Evolutionary conservation across 2,113 vertebrate species (phyloP), one percentile per base, ranked within the genome.

Genomic region (Arothron firmamentum): DNA sequence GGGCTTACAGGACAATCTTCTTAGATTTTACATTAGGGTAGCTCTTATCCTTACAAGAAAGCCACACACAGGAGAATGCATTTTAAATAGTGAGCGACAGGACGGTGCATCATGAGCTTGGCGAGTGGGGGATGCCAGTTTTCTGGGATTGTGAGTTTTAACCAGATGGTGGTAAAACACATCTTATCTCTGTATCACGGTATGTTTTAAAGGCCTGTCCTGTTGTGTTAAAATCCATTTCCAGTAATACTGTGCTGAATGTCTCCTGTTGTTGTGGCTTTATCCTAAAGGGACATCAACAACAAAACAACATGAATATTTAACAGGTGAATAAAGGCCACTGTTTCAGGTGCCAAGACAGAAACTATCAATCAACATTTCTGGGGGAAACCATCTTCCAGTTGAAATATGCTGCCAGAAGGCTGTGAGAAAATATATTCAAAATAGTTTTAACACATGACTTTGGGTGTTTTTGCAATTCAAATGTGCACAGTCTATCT

Each of bases 1-100:
- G 69, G 66, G 80, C 80, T 88, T 79, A 83, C 19, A 54, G 74
- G 78, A 78, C 82, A 85, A 85, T 85, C 84, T 80, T 64, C 78
- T 84, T 79, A 75, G 63, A 54, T 75, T 70, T 76, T 72, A 75
- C 84, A 83, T 85, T 79, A 83, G 67, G 70, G 73, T 73, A 47
- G 73, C 69, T 46, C 58, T 79, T 77, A 80, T 84, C 75, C 77
- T 73, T 53, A 59, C 51, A 70, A 74, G 65, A 69, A 72, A 83
- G 71, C 79, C 78, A 65, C 70, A 52, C 67, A 62, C 1, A 45
- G 67, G 65, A 56, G 12, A 16, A 43, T 47, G 75, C 64, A 80
- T 83, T 81, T 76, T 72, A 84, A 85, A 83, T 54, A 74, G 68
- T 56, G 20, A 6, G 58, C 56, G 59, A 68, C 70, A 74, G 57